Evolutionary conservation across 1,140 invertebrate species (phyloP), one percentile per base, ranked within the genome.

Genomic region (Delia radicum): DNA sequence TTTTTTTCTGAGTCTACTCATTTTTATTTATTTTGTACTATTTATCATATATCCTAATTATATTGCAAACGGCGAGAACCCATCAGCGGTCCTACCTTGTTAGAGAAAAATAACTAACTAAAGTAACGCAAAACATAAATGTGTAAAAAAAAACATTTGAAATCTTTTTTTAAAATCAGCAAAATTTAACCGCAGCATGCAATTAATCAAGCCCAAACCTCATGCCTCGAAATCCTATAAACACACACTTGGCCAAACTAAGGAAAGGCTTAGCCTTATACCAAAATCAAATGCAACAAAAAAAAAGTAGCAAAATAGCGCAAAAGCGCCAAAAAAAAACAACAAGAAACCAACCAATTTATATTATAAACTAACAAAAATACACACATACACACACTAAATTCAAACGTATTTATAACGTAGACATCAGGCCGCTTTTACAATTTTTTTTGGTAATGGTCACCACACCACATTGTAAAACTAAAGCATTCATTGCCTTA

Each of bases 121-220:
- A 55, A 24, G 24, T 55, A 55, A 55, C 18, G 24, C 48, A 1
- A 5, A 55, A 55, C 10, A 55, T 21, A 21, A 55, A 55, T 18
- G 18, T 21, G 8, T 18, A 18, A 55, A 18, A 55, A 55, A 55
- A 55, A 55, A 55, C 24, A 7, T 21, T 55, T 24, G n/a, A n/a
- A 8, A 21, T 24, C 8, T 55, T 55, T 55, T 55, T 55, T 55
- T 76, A 69, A 82, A 81, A 82, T 79, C 78, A 80, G 77, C 80
- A 80, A 79, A 82, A 78, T 80, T 80, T 80, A 79, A 81, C 81
- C 80, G 26, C 78, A 78, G 79, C 79, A 77, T 75, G 80, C 81
- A 82, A 82, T 82, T 82, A 82, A 82, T 82, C 79, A 82, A 82
- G 81, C 74, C 71, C 37, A 73, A 55, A 46, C 46, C 71, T 37